Evolutionary conservation across 2,797 vertebrate genomes (phyloP).

Genomic region (Thaleichthys pacificus): DNA sequence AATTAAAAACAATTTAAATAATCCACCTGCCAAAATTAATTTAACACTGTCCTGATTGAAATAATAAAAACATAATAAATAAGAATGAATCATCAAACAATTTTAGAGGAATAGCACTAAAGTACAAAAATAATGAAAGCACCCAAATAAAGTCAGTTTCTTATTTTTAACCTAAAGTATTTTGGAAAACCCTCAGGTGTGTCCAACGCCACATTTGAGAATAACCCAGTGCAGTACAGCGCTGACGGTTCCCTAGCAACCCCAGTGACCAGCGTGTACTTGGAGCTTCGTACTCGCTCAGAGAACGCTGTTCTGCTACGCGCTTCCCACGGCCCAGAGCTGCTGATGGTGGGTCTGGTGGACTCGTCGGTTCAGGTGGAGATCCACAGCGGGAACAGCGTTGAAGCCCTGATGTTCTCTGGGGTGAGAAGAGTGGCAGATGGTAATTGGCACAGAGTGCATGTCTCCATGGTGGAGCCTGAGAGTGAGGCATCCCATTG

Average conservation of each 20-base stretch:
- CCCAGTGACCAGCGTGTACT: constrained; percentile 72
- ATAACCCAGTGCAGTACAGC: constrained; percentile 75
- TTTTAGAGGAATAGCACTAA: too few relatives aligned
- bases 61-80: too few relatives aligned
- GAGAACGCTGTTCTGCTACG: constrained; percentile 79
- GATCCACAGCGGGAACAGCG: constrained; percentile 74
- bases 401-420: constrained; percentile 69
- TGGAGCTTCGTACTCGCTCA: constrained; percentile 86
- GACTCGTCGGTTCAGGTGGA: constrained; percentile 77
- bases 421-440: constrained; percentile 73
- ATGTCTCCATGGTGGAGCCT: constrained; percentile 74
- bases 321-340: constrained; percentile 69
- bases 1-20: neutral
- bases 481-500: constrained; percentile 67
- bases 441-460: constrained; percentile 84
- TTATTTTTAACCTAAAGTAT: neutral
- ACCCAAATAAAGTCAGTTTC: too few relatives aligned
- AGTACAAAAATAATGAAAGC: too few relatives aligned
- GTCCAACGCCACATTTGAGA: constrained; percentile 83
- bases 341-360: constrained; percentile 78
- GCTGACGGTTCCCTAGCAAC: constrained; percentile 65
- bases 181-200: constrained; percentile 74
- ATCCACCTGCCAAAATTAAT: neutral
- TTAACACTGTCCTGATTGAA: too few relatives aligned
- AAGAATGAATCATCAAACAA: too few relatives aligned